Conservation (phyloP, 2,797 vertebrate genomes). For the Scleropages formosus region DNA sequence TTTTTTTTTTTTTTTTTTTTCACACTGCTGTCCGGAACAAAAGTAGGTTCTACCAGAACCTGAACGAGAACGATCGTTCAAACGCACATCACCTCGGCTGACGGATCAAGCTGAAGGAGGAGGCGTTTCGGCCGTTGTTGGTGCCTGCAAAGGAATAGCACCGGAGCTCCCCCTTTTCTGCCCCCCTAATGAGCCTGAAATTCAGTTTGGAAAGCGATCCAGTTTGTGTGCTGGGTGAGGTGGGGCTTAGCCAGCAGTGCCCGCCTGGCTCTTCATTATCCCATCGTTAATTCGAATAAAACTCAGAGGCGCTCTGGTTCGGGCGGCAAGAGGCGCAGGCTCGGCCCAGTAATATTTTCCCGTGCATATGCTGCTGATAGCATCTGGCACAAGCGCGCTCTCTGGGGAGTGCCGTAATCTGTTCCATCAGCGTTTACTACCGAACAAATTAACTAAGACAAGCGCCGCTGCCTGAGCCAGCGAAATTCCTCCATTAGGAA, state of each 20-base stretch:
- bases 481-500: slow-evolving; percentile 65
- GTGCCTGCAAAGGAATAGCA: slow-evolving; percentile 11
- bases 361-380: slow-evolving; percentile 50
- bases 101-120: neutral
- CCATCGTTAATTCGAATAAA: slow-evolving; percentile 31
- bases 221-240: slow-evolving; percentile 1
- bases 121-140: neutral
- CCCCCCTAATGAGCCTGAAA: slow-evolving; percentile 32
- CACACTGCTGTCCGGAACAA: too few relatives aligned
- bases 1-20: too few relatives aligned
- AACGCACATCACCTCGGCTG: neutral
- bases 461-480: slow-evolving; percentile 66
- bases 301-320: slow-evolving; percentile 21
- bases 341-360: slow-evolving; percentile 26
- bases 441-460: slow-evolving; percentile 69
- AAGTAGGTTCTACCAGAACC: neutral
- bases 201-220: slow-evolving; percentile 31
- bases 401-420: slow-evolving; percentile 60
- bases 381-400: slow-evolving; percentile 59
- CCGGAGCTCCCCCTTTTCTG: slow-evolving; percentile 17
- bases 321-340: neutral
- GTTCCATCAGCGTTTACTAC: slow-evolving; percentile 70
- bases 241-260: neutral
- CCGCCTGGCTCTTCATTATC: slow-evolving; percentile 30
- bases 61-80: neutral